Evolutionary conservation across 2,888 invertebrate genomes (phyloP), one percentile per base, ranked within the genome.

Genomic region (Laspeyria flexula): DNA sequence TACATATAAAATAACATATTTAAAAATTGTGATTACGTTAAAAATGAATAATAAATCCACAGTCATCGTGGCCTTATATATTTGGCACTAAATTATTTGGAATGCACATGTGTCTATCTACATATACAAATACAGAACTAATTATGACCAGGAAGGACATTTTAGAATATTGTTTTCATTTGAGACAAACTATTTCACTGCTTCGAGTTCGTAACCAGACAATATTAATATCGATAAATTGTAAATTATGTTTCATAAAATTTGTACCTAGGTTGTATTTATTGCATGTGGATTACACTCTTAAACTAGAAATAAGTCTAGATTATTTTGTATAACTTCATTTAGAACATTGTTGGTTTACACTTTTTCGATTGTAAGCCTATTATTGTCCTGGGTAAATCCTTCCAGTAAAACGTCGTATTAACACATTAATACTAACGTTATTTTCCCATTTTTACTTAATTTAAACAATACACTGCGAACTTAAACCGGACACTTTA

Each of bases 31-130:
- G 88, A 90, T 89, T 83, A 68, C 55, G 53, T 60, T 70, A 68
- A 83, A 83, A 80, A 73, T 74, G 78, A 73, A 77, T 71, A 76
- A 67, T 75, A 66, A 75, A 73, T 65, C 77, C 82, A 80, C 79
- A 67, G 72, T 70, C 52, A 62, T 68, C 59, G 78, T 75, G 80
- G 81, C 83, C 81, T 76, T 73, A 71, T 75, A 76, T 86, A 86
- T 91, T 92, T 92, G 91, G 91, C 91, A 92, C 91, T 86, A 85
- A 80, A 80, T 82, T 83, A 88, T 90, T 91, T 90, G 90, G 89
- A 86, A 90, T 84, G 83, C 85, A 81, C 82, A 84, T 79, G 77
- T 86, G 82, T 87, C 82, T 87, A 87, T 86, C 86, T 88, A 88
- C 65, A 66, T 75, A 75, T 77, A 79, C 73, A 79, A 80, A 65